phyloP scores from a whole-genome alignment of 2,113 vertebrate species.

The Marcusenius ussheri region DNA sequence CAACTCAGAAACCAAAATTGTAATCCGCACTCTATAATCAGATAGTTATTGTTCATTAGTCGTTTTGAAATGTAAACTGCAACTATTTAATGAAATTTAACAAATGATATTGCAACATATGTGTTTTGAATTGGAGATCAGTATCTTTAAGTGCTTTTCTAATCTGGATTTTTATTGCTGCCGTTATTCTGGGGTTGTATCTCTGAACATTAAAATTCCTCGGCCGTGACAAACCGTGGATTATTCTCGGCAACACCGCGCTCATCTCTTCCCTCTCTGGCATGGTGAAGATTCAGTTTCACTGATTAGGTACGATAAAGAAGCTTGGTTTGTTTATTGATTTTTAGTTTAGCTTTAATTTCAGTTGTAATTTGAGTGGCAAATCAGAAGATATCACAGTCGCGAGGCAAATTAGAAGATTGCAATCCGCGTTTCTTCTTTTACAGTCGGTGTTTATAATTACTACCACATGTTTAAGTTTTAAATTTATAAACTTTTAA shows the following conservation, averaged over 20 bases:
- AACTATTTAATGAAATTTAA: background rate
- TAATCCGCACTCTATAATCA: background rate
- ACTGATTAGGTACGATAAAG: background rate
- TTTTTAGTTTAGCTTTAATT: background rate
- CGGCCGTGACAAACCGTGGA: background rate
- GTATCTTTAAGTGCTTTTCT: background rate
- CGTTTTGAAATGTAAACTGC: background rate
- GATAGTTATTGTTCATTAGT: background rate
- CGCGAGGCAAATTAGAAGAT: background rate
- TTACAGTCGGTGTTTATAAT: constrained; percentile 45
- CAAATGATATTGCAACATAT: background rate
- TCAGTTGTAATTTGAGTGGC: background rate
- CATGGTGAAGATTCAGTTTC: background rate
- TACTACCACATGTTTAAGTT: constrained; percentile 56
- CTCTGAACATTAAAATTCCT: background rate
- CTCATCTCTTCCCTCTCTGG: background rate
- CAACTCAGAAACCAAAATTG: background rate
- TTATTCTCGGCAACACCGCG: background rate
- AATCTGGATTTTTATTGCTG: background rate
- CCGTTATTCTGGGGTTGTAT: background rate
- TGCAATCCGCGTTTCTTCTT: background rate
- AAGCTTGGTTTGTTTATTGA: background rate
- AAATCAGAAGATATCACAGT: background rate
- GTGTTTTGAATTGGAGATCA: background rate
- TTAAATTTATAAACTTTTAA: constrained; percentile 54